Conservation (phyloP, 2,888 invertebrate species). For the Agriotes lineatus region DNA sequence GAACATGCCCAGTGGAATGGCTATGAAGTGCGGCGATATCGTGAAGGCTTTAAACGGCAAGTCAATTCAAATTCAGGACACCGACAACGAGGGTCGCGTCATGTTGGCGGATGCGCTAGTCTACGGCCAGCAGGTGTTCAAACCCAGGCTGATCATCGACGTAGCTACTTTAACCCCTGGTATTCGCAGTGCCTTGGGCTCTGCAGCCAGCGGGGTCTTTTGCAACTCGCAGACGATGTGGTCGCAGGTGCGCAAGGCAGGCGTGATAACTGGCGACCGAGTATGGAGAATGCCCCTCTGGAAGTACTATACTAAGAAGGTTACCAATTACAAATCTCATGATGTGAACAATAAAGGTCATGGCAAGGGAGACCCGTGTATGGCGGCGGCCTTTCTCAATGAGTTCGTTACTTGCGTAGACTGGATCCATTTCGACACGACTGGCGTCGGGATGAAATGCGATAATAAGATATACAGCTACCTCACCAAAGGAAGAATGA, state of each 20-base stretch:
- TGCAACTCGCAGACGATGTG: constrained; percentile 69
- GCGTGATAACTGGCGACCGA: constrained; percentile 71
- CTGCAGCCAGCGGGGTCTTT: constrained; percentile 70
- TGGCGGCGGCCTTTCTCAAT: constrained; percentile 64
- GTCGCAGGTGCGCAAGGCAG: constrained; percentile 69
- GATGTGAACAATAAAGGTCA: constrained; percentile 64
- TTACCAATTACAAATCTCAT: constrained; percentile 62
- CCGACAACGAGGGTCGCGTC: constrained; percentile 69
- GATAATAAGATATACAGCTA: constrained; percentile 63
- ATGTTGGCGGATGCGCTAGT: constrained; percentile 61
- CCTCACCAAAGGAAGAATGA: constrained; percentile 68
- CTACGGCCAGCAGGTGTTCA: constrained; percentile 66
- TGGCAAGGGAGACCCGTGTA: constrained; percentile 61
- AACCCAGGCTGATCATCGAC: constrained; percentile 75
- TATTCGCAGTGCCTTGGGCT: constrained; percentile 69
- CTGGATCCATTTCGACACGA: constrained; percentile 74
- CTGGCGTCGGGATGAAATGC: constrained; percentile 63
- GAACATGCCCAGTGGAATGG: constrained; percentile 72
- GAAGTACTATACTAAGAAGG: constrained; percentile 68
- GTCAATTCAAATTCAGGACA: constrained; percentile 73
- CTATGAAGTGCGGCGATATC: constrained; percentile 69
- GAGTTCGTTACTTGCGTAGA: constrained; percentile 71
- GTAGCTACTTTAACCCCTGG: constrained; percentile 78
- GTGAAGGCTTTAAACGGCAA: constrained; percentile 70
- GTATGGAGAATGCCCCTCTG: constrained; percentile 75